These are phyloP conservation scores for Stenichneumon culpator DNA, from an alignment of 2,888 invertebrate genomes.

Conservation along the genomic window DNA sequence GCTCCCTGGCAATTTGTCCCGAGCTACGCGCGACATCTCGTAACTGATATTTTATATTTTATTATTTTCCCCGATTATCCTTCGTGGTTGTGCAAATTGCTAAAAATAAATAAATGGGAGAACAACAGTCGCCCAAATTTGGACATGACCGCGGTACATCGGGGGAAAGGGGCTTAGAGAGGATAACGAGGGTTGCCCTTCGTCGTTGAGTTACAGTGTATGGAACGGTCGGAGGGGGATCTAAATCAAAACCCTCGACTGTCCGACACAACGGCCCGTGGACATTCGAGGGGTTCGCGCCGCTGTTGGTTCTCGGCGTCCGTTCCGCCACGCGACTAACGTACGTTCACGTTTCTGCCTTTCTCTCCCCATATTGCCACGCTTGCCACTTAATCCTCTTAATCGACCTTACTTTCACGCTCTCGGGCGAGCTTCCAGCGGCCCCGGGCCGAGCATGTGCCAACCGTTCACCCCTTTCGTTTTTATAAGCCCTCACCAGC, in stretches of 20 bases:
- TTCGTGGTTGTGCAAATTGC: background rate
- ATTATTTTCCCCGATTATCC: background rate
- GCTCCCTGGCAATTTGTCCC: background rate
- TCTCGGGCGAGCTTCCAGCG: constrained; percentile 10
- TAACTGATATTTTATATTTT: background rate
- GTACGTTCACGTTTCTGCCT: constrained; percentile 52
- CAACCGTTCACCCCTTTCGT: constrained; percentile 60
- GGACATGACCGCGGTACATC: background rate
- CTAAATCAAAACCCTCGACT: constrained; percentile 39
- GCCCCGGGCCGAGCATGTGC: background rate
- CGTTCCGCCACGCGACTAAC: constrained; percentile 51
- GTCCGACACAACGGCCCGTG: constrained; percentile 12
- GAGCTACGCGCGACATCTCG: background rate
- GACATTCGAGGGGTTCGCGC: constrained; percentile 26
- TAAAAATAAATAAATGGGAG: background rate
- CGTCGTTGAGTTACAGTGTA: constrained; percentile 5
- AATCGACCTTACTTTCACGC: constrained; percentile 72
- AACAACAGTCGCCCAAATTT: background rate
- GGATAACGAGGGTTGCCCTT: constrained; percentile 26
- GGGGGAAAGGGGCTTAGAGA: constrained; percentile 1
- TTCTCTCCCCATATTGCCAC: constrained; percentile 44
- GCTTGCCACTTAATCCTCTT: constrained; percentile 70
- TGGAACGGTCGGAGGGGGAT: constrained; percentile 18
- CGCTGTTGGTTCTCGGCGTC: constrained; percentile 35
- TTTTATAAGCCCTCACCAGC: constrained; percentile 65